Evolutionary conservation across 2,797 vertebrate genomes (phyloP), one percentile per base, ranked within the genome.

Genomic region (Luscinia megarhynchos): DNA sequence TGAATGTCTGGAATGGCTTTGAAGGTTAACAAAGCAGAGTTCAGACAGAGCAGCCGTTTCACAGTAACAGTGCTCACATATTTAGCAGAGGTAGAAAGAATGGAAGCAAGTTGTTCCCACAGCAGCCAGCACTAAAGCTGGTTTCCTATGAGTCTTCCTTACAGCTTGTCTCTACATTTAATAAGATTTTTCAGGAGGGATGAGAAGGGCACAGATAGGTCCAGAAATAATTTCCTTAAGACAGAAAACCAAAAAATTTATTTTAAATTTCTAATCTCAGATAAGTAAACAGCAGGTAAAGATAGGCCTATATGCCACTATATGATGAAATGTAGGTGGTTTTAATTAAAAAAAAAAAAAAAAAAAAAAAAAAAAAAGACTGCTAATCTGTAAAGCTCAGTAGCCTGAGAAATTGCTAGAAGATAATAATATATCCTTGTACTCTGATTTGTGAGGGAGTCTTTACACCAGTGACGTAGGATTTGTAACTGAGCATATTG

Each of bases 401-500:
- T 69, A 92, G 45, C 62, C 87, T 91, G 34, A 88, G 76, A 92
- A 95, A 89, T 78, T 80, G 76, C 74, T 81, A 46, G 50, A 86
- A 88, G 63, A 91, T 73, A 79, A 78, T 73, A 55, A 68, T 48
- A 66, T 19, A 63, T 43, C 67, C 57, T 88, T 72, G 32, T 79
- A 86, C n/a, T 70, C 70, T 12, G 2, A 81, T 85, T 85, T 91
- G 50, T 74, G 80, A 94, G 64, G 61, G 41, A 94, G 74, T 67
- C 32, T 88, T 89, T 86, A 94, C 69, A 38, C 45, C 50, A 73
- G 48, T 91, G 83, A 95, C 4, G 20, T 67, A 88, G 59, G 54
- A 93, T 90, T 93, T 94, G 92, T 94, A 94, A 92, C 87, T 20
- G 62, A 94, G 87, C 87, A 88, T 87, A 92, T 76, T 95, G 94